A percentile compares a stretch with the other conserved stretches of the same genome.
phyloP scores from a whole-genome alignment of 2,888 invertebrate species.

The Ceraclea dissimilis region DNA sequence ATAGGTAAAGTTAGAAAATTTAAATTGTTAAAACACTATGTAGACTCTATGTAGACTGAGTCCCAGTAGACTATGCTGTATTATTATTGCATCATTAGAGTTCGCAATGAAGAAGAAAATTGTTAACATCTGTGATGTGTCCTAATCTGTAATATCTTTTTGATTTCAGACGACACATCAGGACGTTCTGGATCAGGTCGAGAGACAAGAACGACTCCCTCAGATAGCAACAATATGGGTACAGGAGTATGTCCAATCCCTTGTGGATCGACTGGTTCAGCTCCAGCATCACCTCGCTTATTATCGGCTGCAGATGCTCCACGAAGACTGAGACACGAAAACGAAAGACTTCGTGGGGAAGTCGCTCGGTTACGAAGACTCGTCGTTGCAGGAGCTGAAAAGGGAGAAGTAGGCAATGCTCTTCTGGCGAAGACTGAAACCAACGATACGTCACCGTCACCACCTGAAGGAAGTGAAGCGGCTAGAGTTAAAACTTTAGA shows the following conservation, averaged over 20 bases:
- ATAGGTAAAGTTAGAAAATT: too few species aligned
- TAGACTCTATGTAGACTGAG: too few species aligned
- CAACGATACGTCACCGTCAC: slow-evolving; percentile 44
- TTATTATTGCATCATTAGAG: too few species aligned
- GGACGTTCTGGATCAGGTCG: slow-evolving; percentile 25
- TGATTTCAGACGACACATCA: slow-evolving; percentile 23
- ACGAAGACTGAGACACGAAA: slow-evolving; percentile 62
- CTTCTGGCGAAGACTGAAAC: slow-evolving; percentile 51
- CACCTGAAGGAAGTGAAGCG: slow-evolving; percentile 36
- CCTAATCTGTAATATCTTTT: neutral
- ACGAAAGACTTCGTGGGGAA: slow-evolving; percentile 59
- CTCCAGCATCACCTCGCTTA: slow-evolving; percentile 47
- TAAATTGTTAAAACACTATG: too few species aligned
- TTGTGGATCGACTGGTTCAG: slow-evolving; percentile 26
- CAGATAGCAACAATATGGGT: slow-evolving; percentile 6
- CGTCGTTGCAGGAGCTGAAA: slow-evolving; percentile 55
- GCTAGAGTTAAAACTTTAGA: slow-evolving; percentile 55
- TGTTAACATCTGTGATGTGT: too few species aligned
- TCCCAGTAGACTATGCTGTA: too few species aligned
- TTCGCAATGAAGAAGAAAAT: too few species aligned
- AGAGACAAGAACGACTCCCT: slow-evolving; percentile 14
- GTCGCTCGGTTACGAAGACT: slow-evolving; percentile 60
- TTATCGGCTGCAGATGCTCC: slow-evolving; percentile 51
- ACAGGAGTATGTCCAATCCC: slow-evolving; percentile 29
- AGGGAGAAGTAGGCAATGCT: slow-evolving; percentile 46